Percentiles rank a stretch among this genome's conserved stretches.
Evolutionary conservation across 2,888 invertebrate species (phyloP).

Genomic region (Catocala sponsa): DNA sequence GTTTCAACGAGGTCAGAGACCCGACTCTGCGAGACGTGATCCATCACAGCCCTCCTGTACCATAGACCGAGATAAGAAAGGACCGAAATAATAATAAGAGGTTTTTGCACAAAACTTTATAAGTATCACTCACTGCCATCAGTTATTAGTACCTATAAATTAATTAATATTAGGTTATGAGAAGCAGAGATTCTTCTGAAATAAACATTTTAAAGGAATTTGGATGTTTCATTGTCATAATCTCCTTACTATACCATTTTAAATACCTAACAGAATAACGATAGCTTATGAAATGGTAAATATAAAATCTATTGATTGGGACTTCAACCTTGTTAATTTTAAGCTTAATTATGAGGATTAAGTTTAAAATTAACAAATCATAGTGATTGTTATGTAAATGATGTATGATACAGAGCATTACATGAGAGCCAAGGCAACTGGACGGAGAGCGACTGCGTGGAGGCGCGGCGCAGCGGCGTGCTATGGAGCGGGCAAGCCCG

Average conservation of each 20-base stretch:
- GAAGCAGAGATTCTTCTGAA: slow-evolving; percentile 24
- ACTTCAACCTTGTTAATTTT: no score
- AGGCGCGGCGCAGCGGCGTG: slow-evolving; percentile 81
- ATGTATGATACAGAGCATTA: slow-evolving; percentile 65
- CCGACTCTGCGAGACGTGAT: slow-evolving; percentile 75
- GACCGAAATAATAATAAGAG: slow-evolving; percentile 50
- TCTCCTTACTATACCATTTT: not conserved
- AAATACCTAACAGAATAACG: not conserved
- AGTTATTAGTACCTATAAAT: slow-evolving; percentile 5
- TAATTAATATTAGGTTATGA: slow-evolving; percentile 24
- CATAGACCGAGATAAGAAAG: slow-evolving; percentile 60
- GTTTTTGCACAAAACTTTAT: slow-evolving; percentile 28
- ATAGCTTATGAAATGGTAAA: not conserved
- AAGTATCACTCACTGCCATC: slow-evolving; percentile 47
- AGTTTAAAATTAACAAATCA: not conserved
- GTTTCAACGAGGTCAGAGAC: slow-evolving; percentile 77
- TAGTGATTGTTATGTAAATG: slow-evolving; percentile 3
- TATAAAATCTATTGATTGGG: no score
- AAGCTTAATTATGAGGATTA: no score
- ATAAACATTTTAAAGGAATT: slow-evolving; percentile 35
- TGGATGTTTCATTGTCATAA: slow-evolving; percentile 35
- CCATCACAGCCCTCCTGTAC: slow-evolving; percentile 56
- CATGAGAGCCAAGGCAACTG: slow-evolving; percentile 82
- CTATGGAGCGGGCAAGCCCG: slow-evolving; percentile 90
- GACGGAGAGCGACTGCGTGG: slow-evolving; percentile 79